These are phyloP conservation scores for Siniperca obscura DNA, from an alignment of 2,797 vertebrate genomes.

Conservation along the genomic window DNA sequence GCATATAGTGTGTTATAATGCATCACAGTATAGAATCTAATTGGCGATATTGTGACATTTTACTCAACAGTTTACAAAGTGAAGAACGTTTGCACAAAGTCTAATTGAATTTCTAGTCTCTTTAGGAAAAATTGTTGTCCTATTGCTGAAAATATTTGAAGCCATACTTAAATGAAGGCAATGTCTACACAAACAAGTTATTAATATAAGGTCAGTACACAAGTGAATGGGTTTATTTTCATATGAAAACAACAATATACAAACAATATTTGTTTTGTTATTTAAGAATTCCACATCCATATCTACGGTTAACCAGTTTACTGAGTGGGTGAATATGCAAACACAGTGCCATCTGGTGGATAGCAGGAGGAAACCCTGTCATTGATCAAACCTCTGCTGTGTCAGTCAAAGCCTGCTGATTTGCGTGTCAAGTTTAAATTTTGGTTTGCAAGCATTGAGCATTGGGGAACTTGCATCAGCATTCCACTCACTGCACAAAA, in stretches of 20 bases:
- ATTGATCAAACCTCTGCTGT: neutral
- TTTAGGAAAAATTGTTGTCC: neutral
- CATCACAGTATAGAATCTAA: neutral
- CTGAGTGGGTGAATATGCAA: neutral
- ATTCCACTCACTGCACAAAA: neutral
- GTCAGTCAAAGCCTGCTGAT: neutral
- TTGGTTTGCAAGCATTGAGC: neutral
- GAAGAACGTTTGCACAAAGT: neutral
- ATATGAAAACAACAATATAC: neutral
- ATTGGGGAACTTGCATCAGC: neutral
- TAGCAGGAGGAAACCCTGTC: neutral
- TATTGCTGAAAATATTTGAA: neutral
- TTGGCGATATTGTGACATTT: neutral
- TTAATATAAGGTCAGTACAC: neutral
- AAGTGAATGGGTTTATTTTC: neutral
- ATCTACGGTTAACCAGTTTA: neutral
- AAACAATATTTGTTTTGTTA: neutral
- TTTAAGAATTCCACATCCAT: neutral
- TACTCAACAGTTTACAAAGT: neutral
- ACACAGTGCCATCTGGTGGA: neutral
- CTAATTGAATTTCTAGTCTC: neutral
- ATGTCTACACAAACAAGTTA: neutral
- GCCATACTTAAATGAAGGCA: neutral
- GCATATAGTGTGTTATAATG: neutral
- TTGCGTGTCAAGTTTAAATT: neutral